phyloP scores from a whole-genome alignment of 1,140 invertebrate genomes.

The Tenebrio molitor region DNA sequence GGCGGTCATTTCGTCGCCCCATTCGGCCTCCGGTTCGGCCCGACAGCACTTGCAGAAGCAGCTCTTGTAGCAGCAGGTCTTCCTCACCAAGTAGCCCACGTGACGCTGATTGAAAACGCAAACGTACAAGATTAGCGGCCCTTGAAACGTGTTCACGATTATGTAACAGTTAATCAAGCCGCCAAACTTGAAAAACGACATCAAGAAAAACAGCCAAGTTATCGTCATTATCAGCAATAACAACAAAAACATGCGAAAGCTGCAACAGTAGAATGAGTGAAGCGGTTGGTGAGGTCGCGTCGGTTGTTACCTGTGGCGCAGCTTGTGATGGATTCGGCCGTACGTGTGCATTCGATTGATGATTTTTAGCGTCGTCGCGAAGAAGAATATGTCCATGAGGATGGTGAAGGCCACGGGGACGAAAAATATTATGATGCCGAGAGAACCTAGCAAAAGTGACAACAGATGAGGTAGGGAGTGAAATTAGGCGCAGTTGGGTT shows the following conservation, averaged over 20 bases:
- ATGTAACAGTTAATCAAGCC: slow-evolving; percentile 81
- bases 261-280: slow-evolving; percentile 66
- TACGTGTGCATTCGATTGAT: slow-evolving; percentile 85
- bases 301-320: slow-evolving; percentile 78
- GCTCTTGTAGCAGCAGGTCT: slow-evolving; percentile 80
- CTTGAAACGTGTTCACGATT: slow-evolving; percentile 79
- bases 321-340: slow-evolving; percentile 86
- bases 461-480: slow-evolving; percentile 51
- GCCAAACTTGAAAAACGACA: slow-evolving; percentile 80
- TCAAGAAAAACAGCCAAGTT: slow-evolving; percentile 79
- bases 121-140: slow-evolving; percentile 80
- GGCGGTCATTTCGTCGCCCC: slow-evolving; percentile 89
- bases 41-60: slow-evolving; percentile 70
- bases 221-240: slow-evolving; percentile 80
- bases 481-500: too few species aligned
- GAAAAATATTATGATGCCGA: slow-evolving; percentile 85
- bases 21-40: slow-evolving; percentile 76
- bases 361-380: slow-evolving; percentile 81
- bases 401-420: slow-evolving; percentile 83
- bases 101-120: slow-evolving; percentile 82
- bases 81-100: slow-evolving; percentile 81
- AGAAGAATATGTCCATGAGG: slow-evolving; percentile 83
- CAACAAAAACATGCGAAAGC: slow-evolving; percentile 83
- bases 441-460: slow-evolving; percentile 75
- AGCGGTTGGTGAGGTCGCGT: background rate